Base-by-base conservation (phyloP, 30 jellyfish, hydroid and myxozoan species). In the Aurelia aurita region DNA sequence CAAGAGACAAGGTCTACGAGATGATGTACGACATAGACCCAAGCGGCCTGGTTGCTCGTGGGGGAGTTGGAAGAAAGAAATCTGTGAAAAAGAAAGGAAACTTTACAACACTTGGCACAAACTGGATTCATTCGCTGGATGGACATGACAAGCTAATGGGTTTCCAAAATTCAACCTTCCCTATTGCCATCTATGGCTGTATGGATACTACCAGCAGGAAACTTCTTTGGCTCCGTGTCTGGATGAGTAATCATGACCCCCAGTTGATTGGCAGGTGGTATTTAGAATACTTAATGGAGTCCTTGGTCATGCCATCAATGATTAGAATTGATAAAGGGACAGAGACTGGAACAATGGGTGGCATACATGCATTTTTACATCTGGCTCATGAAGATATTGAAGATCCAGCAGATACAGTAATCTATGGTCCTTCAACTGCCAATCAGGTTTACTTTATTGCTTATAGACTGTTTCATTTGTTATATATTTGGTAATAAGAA, bases 121-220 rank as follows among this genome's bases (percentile, higher is more conserved):
- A 67, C 62, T 57, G 23, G 21, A n/a, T 46, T 23, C 59, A 5
- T 26, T 83, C 93, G 21, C 34, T 71, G 13, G 89, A 83, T 81
- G 91, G 86, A 21, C 91, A 81, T 51, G 86, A 81, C 65, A 69
- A 81, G 85, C 25, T 69, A 47, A 20, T 51, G 89, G 80, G 88
- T 8, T 70, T 14, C 35, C 95, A 85, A 85, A 72, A 72, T 55
- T 31, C 74, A 25, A 85, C 89, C 12, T 85, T 68, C 45, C 95
- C 84, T 11, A 10, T 85, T 16, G 90, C 90, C 2, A 51, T 85
- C 7, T 85, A 85, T 85, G 95, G 95, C 35, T 63, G 73, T 54
- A 23, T 85, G 4, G 95, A 85, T 44, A 60, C 82, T 8, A 59
- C 75, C 64, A 55, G 89, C 21, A 27, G 89, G 13, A 85, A 73